Base-by-base conservation (phyloP, 2,113 vertebrate genomes). In the Collichthys lucidus region DNA sequence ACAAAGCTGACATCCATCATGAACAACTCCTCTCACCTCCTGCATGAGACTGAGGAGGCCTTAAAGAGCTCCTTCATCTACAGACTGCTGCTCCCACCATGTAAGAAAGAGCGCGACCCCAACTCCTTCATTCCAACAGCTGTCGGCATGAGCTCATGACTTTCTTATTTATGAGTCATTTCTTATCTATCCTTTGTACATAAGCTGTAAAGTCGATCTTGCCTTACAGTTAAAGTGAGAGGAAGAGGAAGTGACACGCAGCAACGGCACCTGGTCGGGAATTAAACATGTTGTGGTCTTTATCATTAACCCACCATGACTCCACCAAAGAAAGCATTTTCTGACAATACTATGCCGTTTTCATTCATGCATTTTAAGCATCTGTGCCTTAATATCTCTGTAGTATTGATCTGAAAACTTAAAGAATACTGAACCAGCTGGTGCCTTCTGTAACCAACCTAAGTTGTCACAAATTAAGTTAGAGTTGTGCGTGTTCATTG, bases 401-500 rank as follows among this genome's bases (percentile, higher is more conserved):
- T 40, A 62, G 8, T 50, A 40, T 20, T 29, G 16, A 47, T 6
- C 42, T 61, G 14, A 62, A 35, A 74, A 6, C 20, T 4, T 35
- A 52, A 62, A 24, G 10, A 53, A 63, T 24, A 42, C 8, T 12
- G 4, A 20, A 42, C 31, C 42, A 42, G 29, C 5, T 15, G 19
- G 29, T 42, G 63, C 29, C 35, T 26, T 22, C 7, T 74, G 4
- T 35, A 5, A 55, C 19, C 35, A 29, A 56, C 24, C 24, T 40
- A 71, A 31, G 16, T 42, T 15, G 29, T 77, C 14, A 57, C 31
- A 73, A 50, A 65, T 65, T 2, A 77, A 60, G 35, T 3, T 40
- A 69, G 61, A 65, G 3, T 8, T 73, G 15, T 52, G 22, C 47
- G 71, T 5, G 59, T 86, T 84, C 75, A 74, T 49, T 68, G 31